phyloP scores from a whole-genome alignment of 2,888 invertebrate genomes.

The Hyposoter didymator region DNA sequence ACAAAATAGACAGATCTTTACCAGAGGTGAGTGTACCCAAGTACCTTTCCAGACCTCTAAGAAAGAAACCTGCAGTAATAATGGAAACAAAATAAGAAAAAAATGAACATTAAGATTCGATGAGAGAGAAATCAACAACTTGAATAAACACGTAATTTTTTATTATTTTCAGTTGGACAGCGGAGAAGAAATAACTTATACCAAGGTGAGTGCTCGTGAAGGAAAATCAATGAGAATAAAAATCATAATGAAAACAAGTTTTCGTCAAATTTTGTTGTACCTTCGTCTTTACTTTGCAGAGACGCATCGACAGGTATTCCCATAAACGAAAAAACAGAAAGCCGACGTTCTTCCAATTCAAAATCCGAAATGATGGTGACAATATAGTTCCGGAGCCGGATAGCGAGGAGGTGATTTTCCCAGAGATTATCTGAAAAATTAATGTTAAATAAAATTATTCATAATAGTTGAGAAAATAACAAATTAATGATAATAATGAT shows the following conservation, averaged over 20 bases:
- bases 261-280: neutral
- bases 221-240: neutral
- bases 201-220: neutral
- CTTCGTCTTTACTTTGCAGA: neutral
- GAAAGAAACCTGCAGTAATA: neutral
- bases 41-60: too few species aligned
- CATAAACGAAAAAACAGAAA: neutral
- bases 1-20: neutral
- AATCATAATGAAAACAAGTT: neutral
- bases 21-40: neutral
- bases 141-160: neutral
- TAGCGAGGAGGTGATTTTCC: neutral
- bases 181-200: neutral
- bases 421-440: neutral
- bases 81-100: neutral
- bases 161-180: neutral
- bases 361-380: neutral
- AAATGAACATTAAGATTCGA: neutral
- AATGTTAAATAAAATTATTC: neutral
- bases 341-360: neutral
- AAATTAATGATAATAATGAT: neutral
- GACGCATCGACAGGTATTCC: neutral
- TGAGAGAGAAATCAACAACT: neutral
- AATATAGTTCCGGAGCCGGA: neutral
- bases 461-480: neutral